These are phyloP conservation scores for Acleris cristana DNA, from an alignment of 2,888 invertebrate genomes.

Conservation along the genomic window DNA sequence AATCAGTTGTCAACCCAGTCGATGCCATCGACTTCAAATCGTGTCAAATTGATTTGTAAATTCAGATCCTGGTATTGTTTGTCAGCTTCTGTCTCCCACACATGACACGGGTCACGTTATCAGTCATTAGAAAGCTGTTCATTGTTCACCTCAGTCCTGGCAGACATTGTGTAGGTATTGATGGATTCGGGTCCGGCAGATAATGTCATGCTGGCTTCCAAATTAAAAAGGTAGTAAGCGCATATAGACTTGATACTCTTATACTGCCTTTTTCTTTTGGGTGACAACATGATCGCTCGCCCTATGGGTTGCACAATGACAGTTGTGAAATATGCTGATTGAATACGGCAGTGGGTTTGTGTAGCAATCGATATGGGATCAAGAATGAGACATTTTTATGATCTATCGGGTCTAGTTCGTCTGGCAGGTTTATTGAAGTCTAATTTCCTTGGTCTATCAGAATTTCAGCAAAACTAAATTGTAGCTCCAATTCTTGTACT, in stretches of 20 bases:
- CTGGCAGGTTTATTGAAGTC: too few species aligned
- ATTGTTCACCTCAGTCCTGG: conserved; percentile 70
- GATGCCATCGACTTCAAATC: too few species aligned
- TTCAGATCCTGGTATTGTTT: background rate
- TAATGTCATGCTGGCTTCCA: conserved; percentile 60
- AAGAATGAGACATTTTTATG: too few species aligned
- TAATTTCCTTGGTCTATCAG: too few species aligned
- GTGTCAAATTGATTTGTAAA: too few species aligned
- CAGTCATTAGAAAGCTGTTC: conserved; percentile 73
- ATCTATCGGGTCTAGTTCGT: too few species aligned
- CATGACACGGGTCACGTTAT: conserved; percentile 55
- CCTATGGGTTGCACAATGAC: conserved; percentile 51
- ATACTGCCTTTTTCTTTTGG: too few species aligned
- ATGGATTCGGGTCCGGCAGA: conserved; percentile 63
- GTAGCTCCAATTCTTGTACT: too few species aligned
- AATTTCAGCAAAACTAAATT: too few species aligned
- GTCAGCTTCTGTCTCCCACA: conserved; percentile 22
- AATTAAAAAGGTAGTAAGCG: background rate
- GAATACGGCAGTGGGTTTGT: background rate
- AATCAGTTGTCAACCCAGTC: too few species aligned
- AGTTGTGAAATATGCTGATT: conserved; percentile 44
- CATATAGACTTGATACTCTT: background rate
- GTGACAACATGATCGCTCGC: conserved; percentile 56
- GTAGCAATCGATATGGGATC: conserved; percentile 44
- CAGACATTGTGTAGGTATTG: conserved; percentile 52